Evolutionary conservation across 2,797 vertebrate genomes (phyloP), one percentile per base, ranked within the genome.

Genomic region (Urophycis tenuis): DNA sequence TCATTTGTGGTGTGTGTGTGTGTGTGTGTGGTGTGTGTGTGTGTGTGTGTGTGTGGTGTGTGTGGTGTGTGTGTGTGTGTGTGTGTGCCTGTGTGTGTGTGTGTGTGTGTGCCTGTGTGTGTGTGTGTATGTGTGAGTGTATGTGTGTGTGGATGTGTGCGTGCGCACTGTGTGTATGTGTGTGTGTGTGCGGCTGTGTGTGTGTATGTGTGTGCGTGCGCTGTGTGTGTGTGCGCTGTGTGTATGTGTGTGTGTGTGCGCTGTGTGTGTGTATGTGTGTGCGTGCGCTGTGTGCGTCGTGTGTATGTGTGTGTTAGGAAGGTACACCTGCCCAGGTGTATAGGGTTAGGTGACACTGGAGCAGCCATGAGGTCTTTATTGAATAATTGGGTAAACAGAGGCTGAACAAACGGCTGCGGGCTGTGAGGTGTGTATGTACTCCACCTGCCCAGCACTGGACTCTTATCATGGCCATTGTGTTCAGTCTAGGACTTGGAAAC

Each of bases 401-500:
- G 22, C 49, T 60, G 70, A 33, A 17, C 31, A 72, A 34, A 72
- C 14, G 22, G 1, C 19, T 3, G 33, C 9, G n/a, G n/a, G 17
- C 34, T 14, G 19, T 39, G 22, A 53, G 72, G 72, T 81, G 71
- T 77, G 74, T 22, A 64, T 77, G 41, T 41, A 41, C 78, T 78
- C 78, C 72, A 73, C 39, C 79, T 71, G 74, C 69, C 60, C 14
- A 71, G 64, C 71, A 41, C 31, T 74, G 75, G 7, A 31, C 36
- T 83, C 77, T 84, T 80, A 85, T 88, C 83, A 82, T 76, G 30
- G 64, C 60, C 75, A 67, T 79, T 82, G 67, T 87, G 88, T 90
- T 90, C 88, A 81, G 77, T 80, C 80, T 85, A 78, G 77, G 80
- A 64, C 39, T 83, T 82, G 78, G 82, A 82, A 88, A 80, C 83